Evolutionary conservation across 2,113 vertebrate species (phyloP).

Genomic region (Typhlomys cinereus): DNA sequence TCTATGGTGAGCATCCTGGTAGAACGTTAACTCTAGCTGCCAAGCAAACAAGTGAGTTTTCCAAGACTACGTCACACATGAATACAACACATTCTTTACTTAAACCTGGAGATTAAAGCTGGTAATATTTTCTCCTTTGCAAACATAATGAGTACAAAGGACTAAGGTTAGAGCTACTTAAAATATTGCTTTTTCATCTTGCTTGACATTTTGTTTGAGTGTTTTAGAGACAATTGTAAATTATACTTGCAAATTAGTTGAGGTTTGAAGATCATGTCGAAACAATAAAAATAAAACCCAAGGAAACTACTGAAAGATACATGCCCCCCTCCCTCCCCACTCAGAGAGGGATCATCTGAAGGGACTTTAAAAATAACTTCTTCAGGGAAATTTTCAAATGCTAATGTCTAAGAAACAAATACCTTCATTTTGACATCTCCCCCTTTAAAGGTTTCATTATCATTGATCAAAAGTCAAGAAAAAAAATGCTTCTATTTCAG

Average conservation of each 20-base stretch:
- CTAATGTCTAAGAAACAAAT: slow-evolving; percentile 63
- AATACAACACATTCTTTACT: slow-evolving; percentile 77
- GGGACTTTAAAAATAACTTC: slow-evolving; percentile 54
- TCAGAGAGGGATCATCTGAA: slow-evolving; percentile 10
- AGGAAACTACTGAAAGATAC: slow-evolving; percentile 25
- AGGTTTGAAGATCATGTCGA: slow-evolving; percentile 70
- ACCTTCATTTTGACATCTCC: slow-evolving; percentile 61
- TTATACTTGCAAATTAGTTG: slow-evolving; percentile 79
- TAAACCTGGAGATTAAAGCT: slow-evolving; percentile 76
- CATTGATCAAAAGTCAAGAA: slow-evolving; percentile 47
- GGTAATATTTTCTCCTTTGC: slow-evolving; percentile 72
- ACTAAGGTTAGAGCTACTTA: slow-evolving; percentile 73
- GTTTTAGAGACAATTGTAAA: slow-evolving; percentile 79
- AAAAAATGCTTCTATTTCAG: slow-evolving; percentile 23
- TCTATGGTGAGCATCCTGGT: slow-evolving; percentile 75
- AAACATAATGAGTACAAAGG: slow-evolving; percentile 66
- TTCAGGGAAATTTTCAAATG: slow-evolving; percentile 61
- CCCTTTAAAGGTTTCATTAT: slow-evolving; percentile 56
- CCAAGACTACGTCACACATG: slow-evolving; percentile 66
- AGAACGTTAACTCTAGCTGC: slow-evolving; percentile 78
- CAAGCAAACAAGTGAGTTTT: slow-evolving; percentile 71
- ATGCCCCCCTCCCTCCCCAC: neutral
- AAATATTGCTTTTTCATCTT: slow-evolving; percentile 74
- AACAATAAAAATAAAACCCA: slow-evolving; percentile 75
- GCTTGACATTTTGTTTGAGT: slow-evolving; percentile 73